Percentiles rank a stretch among this genome's conserved stretches.
Evolutionary conservation across 2,797 vertebrate genomes (phyloP).

Genomic region (Argyrosomus regius): DNA sequence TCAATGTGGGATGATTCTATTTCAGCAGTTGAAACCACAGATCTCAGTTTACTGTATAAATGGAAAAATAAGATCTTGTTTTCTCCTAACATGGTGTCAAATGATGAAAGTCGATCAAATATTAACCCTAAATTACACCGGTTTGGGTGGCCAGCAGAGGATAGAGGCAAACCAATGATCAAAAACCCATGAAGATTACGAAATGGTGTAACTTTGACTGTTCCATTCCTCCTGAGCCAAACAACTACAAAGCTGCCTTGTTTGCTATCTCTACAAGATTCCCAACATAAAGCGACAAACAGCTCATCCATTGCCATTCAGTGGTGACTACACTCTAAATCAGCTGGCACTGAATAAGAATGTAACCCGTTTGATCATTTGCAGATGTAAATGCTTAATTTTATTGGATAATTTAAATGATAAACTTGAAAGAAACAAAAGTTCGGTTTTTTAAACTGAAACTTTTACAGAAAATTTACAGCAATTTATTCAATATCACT

Average conservation of each 20-base stretch:
- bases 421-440: neutral
- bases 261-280: neutral
- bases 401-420: neutral
- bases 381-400: neutral
- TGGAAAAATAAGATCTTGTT: too few species aligned
- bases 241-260: neutral
- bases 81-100: too few species aligned
- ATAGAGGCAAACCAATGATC: too few species aligned
- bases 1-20: too few species aligned
- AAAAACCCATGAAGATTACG: too few species aligned
- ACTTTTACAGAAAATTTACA: neutral
- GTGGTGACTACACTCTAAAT: neutral
- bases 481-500: neutral
- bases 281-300: neutral
- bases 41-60: too few species aligned
- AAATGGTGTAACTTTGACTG: too few species aligned
- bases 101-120: too few species aligned
- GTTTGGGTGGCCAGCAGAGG: too few species aligned
- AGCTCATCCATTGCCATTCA: neutral
- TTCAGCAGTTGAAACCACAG: too few species aligned
- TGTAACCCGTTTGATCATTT: neutral
- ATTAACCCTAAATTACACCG: too few species aligned
- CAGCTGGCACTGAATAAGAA: neutral
- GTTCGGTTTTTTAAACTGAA: neutral
- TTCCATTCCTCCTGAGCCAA: neutral